Conservation (phyloP, 2,797 vertebrate genomes). For the Echeneis naucrates region DNA sequence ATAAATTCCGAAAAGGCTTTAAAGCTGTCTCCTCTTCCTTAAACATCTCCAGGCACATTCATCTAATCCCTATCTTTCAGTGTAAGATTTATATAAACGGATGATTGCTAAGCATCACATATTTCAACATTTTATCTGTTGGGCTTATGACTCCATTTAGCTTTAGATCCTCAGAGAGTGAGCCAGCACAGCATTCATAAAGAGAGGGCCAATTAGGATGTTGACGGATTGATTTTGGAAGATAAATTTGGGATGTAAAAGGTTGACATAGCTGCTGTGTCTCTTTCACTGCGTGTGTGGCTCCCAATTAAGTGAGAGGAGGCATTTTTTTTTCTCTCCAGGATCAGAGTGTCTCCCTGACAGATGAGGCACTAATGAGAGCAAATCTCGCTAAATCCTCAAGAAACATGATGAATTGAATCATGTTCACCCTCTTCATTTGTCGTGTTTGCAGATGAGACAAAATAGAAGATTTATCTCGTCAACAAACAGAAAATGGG, state of each 20-base stretch:
- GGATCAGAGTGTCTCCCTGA: constrained; percentile 82
- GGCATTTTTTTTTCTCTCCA: constrained; percentile 70
- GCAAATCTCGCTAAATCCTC: constrained; percentile 80
- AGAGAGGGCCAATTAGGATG: constrained; percentile 84
- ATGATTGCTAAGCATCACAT: constrained; percentile 84
- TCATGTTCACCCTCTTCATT: constrained; percentile 76
- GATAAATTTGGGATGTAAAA: constrained; percentile 87
- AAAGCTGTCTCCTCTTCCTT: constrained; percentile 66
- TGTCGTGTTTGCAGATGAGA: constrained; percentile 75
- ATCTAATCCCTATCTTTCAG: constrained; percentile 79
- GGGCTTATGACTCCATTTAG: constrained; percentile 86
- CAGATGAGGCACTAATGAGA: constrained; percentile 84
- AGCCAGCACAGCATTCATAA: constrained; percentile 83
- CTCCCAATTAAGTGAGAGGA: constrained; percentile 84
- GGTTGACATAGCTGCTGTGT: constrained; percentile 85
- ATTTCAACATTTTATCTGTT: constrained; percentile 84
- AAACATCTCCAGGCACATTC: constrained; percentile 76
- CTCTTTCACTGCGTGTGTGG: constrained; percentile 77
- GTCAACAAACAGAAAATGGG: constrained; percentile 78
- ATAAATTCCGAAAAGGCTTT: constrained; percentile 62
- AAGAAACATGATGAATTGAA: constrained; percentile 82
- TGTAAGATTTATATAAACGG: constrained; percentile 83
- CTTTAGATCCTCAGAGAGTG: constrained; percentile 83
- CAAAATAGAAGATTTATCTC: constrained; percentile 75
- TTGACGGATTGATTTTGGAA: constrained; percentile 88